Base-by-base conservation (phyloP, 2,113 vertebrate species). In the Mellivora capensis region DNA sequence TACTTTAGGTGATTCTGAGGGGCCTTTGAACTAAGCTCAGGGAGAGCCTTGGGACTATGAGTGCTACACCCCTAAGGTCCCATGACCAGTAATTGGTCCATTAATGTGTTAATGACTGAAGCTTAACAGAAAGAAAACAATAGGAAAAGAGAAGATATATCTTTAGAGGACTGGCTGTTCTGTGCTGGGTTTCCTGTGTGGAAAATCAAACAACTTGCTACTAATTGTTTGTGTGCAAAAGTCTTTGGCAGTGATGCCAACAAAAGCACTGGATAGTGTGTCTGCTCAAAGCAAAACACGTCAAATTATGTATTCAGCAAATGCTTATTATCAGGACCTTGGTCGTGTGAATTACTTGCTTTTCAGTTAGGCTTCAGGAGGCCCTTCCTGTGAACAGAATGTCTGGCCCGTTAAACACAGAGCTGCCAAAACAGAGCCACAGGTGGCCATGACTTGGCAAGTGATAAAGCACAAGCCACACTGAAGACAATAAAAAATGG, bases 391-490 rank as follows among this genome's bases (percentile, higher is more conserved):
- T 62, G 96, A 98, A 93, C 94, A 97, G 97, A 96, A 97, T 95
- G 95, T 94, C 97, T 98, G 97, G 96, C 91, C 0, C 0, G 95
- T 93, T 96, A 93, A 98, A 85, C 83, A 95, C 94, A 96, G 49
- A 69, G 77, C 86, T 97, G 98, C 98, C 98, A 98, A 97, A 95
- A 84, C 97, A 86, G 88, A 98, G 91, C 98, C 97, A 98, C 98
- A 99, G 98, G 98, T 98, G 98, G 98, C 96, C 97, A 91, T 57
- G 77, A 95, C 47, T 98, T 99, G 98, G 98, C 98, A 93, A 98
- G 81, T 6, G 97, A 98, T 95, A 93, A 98, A 98, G 97, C 90
- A 67, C 21, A 61, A 94, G 89, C 82, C 96, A 97, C 87, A 42
- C 81, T 95, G 96, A 91, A 97, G 91, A 98, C 87, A 97, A 98